A percentile compares a stretch with the other conserved stretches of the same genome.
Evolutionary conservation across 2,888 invertebrate species (phyloP).

Genomic region (Abrostola triplasia): DNA sequence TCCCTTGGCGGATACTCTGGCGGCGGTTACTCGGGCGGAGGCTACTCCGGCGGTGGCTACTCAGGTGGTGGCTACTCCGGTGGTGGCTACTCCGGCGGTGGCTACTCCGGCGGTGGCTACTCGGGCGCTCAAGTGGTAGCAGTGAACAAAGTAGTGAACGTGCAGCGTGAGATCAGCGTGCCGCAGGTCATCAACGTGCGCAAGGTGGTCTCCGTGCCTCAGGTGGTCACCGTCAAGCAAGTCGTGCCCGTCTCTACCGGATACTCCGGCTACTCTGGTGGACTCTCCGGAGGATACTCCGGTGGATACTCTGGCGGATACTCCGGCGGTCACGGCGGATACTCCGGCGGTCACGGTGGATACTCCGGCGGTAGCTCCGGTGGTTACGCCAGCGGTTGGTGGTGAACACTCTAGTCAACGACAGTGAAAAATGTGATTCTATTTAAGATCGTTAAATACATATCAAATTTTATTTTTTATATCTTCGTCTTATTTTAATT

Average conservation of each 20-base stretch:
- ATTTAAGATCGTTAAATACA: slow-evolving; percentile 11
- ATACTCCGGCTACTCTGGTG: slow-evolving; percentile 38
- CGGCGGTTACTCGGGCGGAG: not conserved
- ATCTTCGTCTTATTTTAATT: not conserved
- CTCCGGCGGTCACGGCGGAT: slow-evolving; percentile 23
- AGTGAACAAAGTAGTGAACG: slow-evolving; percentile 69
- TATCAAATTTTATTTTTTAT: slow-evolving; percentile 1
- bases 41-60: not conserved
- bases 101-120: slow-evolving; percentile 12
- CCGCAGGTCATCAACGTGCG: slow-evolving; percentile 67
- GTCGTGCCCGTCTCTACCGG: slow-evolving; percentile 64
- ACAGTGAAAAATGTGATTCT: slow-evolving; percentile 11
- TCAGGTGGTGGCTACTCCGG: slow-evolving; percentile 8
- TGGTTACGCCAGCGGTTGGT: slow-evolving; percentile 33
- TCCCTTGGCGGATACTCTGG: slow-evolving; percentile 10
- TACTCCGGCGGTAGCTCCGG: slow-evolving; percentile 33
- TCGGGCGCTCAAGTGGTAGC: slow-evolving; percentile 57
- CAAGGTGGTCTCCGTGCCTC: slow-evolving; percentile 70
- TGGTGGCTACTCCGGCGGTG: slow-evolving; percentile 4
- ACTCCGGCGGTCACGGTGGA: not conserved
- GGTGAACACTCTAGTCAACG: slow-evolving; percentile 30
- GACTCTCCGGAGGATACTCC: slow-evolving; percentile 45
- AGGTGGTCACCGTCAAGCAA: slow-evolving; percentile 73
- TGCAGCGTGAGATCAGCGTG: slow-evolving; percentile 65
- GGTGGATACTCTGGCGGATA: slow-evolving; percentile 25